phyloP scores from a whole-genome alignment of 2,113 vertebrate genomes.

The Triplophysa siluroides region DNA sequence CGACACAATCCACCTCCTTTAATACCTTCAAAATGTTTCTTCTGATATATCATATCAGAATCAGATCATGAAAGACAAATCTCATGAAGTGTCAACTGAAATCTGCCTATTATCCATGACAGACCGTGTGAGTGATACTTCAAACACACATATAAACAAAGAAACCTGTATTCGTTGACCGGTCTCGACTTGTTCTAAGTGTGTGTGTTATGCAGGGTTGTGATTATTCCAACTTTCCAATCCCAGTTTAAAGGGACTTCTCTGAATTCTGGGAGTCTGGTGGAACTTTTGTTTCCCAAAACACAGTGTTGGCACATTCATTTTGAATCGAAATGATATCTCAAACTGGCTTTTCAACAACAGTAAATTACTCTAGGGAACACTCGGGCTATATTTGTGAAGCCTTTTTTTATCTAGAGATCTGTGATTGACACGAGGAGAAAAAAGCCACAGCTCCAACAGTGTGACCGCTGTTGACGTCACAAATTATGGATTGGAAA shows the following conservation, averaged over 20 bases:
- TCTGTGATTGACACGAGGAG: background rate
- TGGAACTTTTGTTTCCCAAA: slow-evolving; percentile 16
- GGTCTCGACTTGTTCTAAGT: slow-evolving; percentile 3
- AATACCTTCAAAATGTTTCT: background rate
- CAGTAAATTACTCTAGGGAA: background rate
- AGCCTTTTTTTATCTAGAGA: background rate
- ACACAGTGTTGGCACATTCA: background rate
- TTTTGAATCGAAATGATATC: background rate
- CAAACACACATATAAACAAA: slow-evolving; percentile 13
- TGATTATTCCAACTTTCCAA: slow-evolving; percentile 29
- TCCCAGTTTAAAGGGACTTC: slow-evolving; percentile 16
- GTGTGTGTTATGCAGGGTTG: background rate
- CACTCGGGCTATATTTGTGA: background rate
- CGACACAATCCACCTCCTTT: slow-evolving; percentile 1
- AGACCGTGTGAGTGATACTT: background rate
- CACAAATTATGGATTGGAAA: slow-evolving; percentile 8
- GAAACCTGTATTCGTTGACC: slow-evolving; percentile 6
- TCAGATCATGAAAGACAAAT: background rate
- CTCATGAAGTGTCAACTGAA: background rate
- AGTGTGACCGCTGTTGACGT: slow-evolving; percentile 2
- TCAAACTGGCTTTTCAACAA: background rate
- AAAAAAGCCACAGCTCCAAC: background rate
- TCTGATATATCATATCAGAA: background rate
- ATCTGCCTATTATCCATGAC: background rate
- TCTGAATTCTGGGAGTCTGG: slow-evolving; percentile 25